These are phyloP conservation scores for fruit fly (Drosophila melanogaster) DNA, from an alignment of 1,140 invertebrate genomes.

Conservation along the genomic window DNA sequence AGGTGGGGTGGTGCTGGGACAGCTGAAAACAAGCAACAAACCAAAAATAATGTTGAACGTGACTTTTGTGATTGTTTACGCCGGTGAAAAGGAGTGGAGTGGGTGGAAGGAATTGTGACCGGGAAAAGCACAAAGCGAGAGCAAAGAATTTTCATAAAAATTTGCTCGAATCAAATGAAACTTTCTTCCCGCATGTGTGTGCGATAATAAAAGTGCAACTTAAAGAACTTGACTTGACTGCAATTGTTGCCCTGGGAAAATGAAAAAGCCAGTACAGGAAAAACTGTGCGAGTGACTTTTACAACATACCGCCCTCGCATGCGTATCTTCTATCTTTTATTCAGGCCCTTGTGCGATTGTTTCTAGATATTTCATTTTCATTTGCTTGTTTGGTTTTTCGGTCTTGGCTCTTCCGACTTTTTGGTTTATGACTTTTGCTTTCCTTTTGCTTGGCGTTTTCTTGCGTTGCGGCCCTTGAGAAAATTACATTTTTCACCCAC, in stretches of 20 bases:
- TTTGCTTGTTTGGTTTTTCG: constrained; percentile 18
- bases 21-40: constrained; percentile 76
- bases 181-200: constrained; percentile 51
- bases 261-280: constrained; percentile 6
- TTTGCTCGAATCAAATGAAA: constrained; percentile 80
- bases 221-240: constrained; percentile 82
- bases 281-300: constrained; percentile 72
- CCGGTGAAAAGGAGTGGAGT: constrained; percentile 13
- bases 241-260: constrained; percentile 77
- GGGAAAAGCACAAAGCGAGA: constrained; percentile 28
- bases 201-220: constrained; percentile 79
- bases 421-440: constrained; percentile 72
- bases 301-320: constrained; percentile 47
- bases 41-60: constrained; percentile 83
- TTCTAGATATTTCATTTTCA: constrained; percentile 66
- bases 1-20: background rate
- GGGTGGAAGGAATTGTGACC: background rate
- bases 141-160: constrained; percentile 81
- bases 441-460: constrained; percentile 15
- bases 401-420: constrained; percentile 22
- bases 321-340: constrained; percentile 58
- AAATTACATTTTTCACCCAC: constrained; percentile 62
- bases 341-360: constrained; percentile 57
- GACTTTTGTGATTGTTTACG: constrained; percentile 81
- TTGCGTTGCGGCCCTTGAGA: constrained; percentile 22